Conservation (phyloP, 2,888 invertebrate genomes). For the Onthophagus sagittarius region DNA sequence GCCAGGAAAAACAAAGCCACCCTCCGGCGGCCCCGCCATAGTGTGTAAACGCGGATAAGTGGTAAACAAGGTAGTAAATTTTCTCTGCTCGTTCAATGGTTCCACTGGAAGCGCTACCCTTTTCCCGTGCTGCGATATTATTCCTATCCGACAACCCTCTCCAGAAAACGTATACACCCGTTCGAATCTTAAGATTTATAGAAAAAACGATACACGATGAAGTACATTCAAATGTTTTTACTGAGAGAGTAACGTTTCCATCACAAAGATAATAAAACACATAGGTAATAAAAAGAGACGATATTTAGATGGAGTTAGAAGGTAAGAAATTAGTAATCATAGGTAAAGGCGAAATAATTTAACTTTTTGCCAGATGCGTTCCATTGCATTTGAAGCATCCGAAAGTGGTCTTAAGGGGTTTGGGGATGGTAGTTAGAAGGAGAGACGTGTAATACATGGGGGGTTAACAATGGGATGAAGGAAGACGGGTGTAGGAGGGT, state of each 20-base stretch:
- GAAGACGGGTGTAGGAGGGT: constrained; percentile 35
- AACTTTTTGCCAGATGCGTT: constrained; percentile 11
- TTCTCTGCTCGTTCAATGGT: constrained; percentile 40
- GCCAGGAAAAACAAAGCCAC: constrained; percentile 49
- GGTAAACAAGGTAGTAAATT: constrained; percentile 53
- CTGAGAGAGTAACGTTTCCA: background rate
- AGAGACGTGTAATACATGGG: constrained; percentile 32
- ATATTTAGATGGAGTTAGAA: background rate
- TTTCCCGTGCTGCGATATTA: constrained; percentile 29
- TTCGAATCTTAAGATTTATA: background rate
- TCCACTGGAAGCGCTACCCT: constrained; percentile 34
- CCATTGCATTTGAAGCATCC: constrained; percentile 16
- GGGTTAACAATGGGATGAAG: constrained; percentile 35
- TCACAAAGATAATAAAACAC: background rate
- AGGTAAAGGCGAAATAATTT: constrained; percentile 1
- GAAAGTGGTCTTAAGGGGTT: constrained; percentile 7
- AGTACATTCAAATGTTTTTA: background rate
- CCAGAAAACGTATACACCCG: background rate
- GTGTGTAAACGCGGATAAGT: constrained; percentile 51
- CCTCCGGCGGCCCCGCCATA: constrained; percentile 40
- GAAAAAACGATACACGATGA: background rate
- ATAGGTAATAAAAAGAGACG: background rate
- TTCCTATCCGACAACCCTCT: constrained; percentile 4
- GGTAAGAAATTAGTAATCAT: background rate
- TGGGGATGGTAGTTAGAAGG: constrained; percentile 16